Evolutionary conservation across 2,888 invertebrate species (phyloP).

Genomic region (Vannuccia rotundouncinata): DNA sequence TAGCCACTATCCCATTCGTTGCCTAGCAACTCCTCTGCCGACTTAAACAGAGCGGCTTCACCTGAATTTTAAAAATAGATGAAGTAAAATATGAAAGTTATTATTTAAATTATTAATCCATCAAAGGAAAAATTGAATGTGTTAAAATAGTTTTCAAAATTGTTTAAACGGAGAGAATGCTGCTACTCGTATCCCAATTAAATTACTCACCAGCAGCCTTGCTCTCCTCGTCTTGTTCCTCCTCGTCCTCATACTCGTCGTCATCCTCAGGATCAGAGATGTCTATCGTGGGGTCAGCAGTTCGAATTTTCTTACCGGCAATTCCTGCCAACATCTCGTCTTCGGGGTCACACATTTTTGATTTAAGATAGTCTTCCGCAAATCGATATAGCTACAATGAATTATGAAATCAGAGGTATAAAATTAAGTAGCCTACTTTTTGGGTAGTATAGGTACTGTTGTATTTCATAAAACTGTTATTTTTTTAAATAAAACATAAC

Average conservation of each 20-base stretch:
- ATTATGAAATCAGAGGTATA: not conserved
- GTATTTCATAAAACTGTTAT: not conserved
- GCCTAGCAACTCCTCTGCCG: conserved; percentile 37
- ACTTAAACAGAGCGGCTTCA: conserved; percentile 29
- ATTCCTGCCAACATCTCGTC: conserved; percentile 31
- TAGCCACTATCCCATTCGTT: not conserved
- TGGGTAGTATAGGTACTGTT: too few species aligned
- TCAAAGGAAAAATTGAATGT: too few species aligned
- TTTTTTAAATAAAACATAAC: not conserved
- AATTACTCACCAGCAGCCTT: conserved; percentile 2
- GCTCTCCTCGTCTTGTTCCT: conserved; percentile 3
- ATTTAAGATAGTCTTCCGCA: conserved; percentile 36
- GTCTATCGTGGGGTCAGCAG: conserved; percentile 8
- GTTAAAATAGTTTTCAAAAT: too few species aligned
- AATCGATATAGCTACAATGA: conserved; percentile 36
- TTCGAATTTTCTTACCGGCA: conserved; percentile 5
- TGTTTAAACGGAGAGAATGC: too few species aligned
- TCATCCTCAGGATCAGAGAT: conserved; percentile 33
- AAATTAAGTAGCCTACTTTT: not conserved
- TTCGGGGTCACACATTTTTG: conserved; percentile 35
- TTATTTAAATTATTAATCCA: not conserved
- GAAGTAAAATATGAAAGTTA: not conserved
- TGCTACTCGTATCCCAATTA: too few species aligned
- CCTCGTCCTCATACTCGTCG: conserved; percentile 32
- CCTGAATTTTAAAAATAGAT: not conserved